Evolutionary conservation across 2,113 vertebrate genomes (phyloP), one percentile per base, ranked within the genome.

Genomic region (Gavialis gangeticus): DNA sequence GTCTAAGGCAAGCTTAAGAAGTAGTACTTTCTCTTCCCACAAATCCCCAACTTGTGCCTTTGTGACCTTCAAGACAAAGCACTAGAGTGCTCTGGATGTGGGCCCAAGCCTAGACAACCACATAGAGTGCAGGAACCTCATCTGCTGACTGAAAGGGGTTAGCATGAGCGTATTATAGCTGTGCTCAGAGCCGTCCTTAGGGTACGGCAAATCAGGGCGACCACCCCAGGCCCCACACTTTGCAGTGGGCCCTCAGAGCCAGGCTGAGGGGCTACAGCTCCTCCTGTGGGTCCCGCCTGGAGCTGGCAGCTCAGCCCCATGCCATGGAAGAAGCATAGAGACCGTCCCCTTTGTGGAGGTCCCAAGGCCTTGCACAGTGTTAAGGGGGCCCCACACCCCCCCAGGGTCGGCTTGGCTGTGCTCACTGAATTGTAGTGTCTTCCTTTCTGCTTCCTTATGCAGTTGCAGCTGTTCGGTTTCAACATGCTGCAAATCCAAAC

Each of bases 1-100:
- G 10, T 3, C 5, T 0, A 6, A 55, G 13, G n/a, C 7, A 77
- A 0, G 54, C 67, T n/a, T 77, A 56, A 34, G 15, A 57, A 24
- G 59, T 85, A 25, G 28, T 24, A 2, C 30, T 10, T 87, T 69
- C 24, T 37, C 13, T 17, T 75, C 76, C 2, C 69, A 6, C 9
- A 62, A 87, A 13, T 34, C 76, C 60, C 75, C 8, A 46, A 1
- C 58, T 55, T 0, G 0, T 54, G 64, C 56, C 76, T 30, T 14
- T 2, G 13, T 64, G 24, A 73, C 69, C 17, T 46, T 22, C 69
- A 46, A 37, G 69, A 73, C 64, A 25, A 11, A 37, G 66, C 5
- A 46, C 21, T 14, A 12, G 12, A 46, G 69, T 15, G 22, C 34
- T 22, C 13, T 73, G 34, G 37, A 73, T 22, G 37, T 46, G 69